Conservation (phyloP, 2,113 vertebrate species). For the Uropsilus gracilis region DNA sequence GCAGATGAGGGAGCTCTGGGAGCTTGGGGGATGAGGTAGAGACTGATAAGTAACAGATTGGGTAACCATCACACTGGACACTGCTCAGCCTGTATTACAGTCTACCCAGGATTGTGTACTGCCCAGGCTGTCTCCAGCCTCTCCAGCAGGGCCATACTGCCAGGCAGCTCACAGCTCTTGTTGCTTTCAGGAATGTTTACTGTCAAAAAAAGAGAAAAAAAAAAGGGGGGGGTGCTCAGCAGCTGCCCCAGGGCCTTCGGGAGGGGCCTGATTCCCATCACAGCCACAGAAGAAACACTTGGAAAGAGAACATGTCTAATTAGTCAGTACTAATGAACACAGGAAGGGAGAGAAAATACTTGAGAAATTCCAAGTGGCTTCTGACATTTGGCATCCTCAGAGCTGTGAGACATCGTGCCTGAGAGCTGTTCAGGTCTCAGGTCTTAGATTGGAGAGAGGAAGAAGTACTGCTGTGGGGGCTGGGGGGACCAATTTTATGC, state of each 20-base stretch:
- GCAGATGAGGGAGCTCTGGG: neutral
- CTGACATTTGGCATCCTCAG: neutral
- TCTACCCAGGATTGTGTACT: too few relatives aligned
- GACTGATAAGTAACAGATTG: neutral
- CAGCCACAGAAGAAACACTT: conserved; percentile 49
- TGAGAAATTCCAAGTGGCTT: neutral
- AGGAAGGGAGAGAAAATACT: neutral
- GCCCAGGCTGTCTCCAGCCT: neutral
- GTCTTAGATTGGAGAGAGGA: neutral
- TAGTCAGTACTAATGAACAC: neutral
- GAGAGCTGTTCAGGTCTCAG: neutral
- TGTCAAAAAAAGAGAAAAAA: conserved; percentile 71
- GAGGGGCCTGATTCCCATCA: conserved; percentile 42
- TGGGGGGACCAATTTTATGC: neutral
- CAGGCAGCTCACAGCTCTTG: conserved; percentile 29
- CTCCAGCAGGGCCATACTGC: conserved; percentile 22
- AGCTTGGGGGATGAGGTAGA: fast-evolving
- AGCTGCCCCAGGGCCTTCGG: neutral
- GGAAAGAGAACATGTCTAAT: conserved; percentile 18
- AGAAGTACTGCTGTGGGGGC: neutral
- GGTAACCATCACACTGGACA: neutral
- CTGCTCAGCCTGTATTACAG: neutral
- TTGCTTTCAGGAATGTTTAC: conserved; percentile 1
- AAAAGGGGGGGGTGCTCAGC: conserved; percentile 26
- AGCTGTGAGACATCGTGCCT: neutral